These are phyloP conservation scores for Molorchus minor DNA, from an alignment of 2,888 invertebrate genomes.

Conservation along the genomic window DNA sequence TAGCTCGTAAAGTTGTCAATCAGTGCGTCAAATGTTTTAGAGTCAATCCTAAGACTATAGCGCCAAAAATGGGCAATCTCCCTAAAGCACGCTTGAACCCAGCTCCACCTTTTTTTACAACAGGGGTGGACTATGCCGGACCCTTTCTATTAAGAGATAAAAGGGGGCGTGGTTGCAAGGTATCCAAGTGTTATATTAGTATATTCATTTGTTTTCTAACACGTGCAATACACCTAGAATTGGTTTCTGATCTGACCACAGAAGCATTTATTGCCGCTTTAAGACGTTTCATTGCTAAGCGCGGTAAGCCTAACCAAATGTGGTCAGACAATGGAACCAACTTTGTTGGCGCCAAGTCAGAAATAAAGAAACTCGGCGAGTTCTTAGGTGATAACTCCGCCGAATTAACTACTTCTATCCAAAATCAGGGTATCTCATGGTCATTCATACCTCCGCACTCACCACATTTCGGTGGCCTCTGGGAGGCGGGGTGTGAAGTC, in stretches of 20 bases:
- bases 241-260: no score
- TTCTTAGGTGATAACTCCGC: conserved; percentile 34
- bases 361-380: conserved; percentile 15
- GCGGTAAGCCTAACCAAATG: conserved; percentile 33
- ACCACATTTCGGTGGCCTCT: conserved; percentile 52
- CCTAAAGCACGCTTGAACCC: conserved; percentile 21
- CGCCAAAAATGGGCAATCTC: conserved; percentile 29
- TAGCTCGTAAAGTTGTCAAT: conserved; percentile 9
- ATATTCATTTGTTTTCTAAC: conserved; percentile 34
- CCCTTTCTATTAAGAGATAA: conserved; percentile 24
- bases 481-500: conserved; percentile 55
- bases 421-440: conserved; percentile 2
- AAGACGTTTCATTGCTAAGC: no score
- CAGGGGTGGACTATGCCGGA: conserved; percentile 36
- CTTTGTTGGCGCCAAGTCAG: conserved; percentile 29
- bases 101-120: conserved; percentile 26
- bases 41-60: conserved; percentile 9
- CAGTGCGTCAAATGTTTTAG: conserved; percentile 31
- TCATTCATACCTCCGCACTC: neutral
- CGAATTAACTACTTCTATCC: neutral
- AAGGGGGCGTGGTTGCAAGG: conserved; percentile 24
- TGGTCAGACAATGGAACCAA: conserved; percentile 47
- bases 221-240: conserved; percentile 48
- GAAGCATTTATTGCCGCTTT: neutral
- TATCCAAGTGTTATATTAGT: conserved; percentile 29